Evolutionary conservation across 1,140 invertebrate genomes (phyloP).

Genomic region (Aphis craccivora): DNA sequence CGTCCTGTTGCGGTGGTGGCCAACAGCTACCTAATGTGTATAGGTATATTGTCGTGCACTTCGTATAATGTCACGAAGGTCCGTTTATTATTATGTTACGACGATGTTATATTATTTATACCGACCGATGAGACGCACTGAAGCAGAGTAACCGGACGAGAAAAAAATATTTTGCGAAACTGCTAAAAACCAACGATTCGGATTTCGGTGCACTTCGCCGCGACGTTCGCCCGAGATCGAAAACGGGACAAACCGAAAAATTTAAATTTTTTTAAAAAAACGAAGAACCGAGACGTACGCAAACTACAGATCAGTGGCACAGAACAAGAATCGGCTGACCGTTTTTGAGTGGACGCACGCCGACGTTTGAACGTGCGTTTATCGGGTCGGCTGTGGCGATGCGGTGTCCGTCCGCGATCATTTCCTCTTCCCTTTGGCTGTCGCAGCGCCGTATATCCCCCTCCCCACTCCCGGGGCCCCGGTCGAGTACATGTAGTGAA

Average conservation of each 20-base stretch:
- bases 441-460: neutral
- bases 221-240: neutral
- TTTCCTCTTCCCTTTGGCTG: slow-evolving; percentile 46
- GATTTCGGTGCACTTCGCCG: neutral
- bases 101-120: neutral
- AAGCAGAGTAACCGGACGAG: neutral
- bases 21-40: neutral
- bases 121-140: neutral
- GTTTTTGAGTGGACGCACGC: slow-evolving; percentile 36
- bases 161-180: neutral
- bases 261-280: neutral
- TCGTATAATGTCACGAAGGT: neutral
- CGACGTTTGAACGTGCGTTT: slow-evolving; percentile 36
- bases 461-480: neutral
- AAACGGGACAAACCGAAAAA: neutral
- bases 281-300: neutral
- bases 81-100: neutral
- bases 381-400: neutral
- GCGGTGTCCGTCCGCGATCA: neutral
- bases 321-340: neutral
- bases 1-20: neutral
- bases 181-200: neutral
- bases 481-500: neutral
- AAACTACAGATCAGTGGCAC: neutral
- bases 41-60: neutral